Percentiles rank a stretch among this genome's conserved stretches.
phyloP scores from a whole-genome alignment of 64 coral and sea anemone genomes.

The Dendronephthya gigantea region DNA sequence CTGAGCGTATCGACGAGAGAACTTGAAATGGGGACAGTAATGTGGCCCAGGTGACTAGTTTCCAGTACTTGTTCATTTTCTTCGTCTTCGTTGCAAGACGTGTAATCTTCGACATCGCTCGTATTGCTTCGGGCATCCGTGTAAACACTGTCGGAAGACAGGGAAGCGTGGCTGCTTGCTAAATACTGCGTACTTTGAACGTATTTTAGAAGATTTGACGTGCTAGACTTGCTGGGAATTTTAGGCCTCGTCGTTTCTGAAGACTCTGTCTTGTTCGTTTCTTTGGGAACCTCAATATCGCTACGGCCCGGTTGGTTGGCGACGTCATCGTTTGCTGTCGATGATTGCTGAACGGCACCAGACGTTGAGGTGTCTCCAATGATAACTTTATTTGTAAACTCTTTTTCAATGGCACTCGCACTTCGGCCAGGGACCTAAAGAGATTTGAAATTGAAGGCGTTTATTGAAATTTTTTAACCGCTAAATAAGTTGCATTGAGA shows the following conservation, averaged over 20 bases:
- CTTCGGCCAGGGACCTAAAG: not conserved
- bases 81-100: not conserved
- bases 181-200: not conserved
- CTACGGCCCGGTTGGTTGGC: not conserved
- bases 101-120: not conserved
- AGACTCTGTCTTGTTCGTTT: not conserved
- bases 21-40: not conserved
- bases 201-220: not conserved
- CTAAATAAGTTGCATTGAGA: too few species aligned
- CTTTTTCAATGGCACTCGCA: not conserved
- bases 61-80: not conserved
- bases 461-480: too few species aligned
- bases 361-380: not conserved
- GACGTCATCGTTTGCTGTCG: not conserved
- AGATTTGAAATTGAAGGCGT: not conserved
- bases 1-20: not conserved
- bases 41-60: not conserved
- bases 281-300: not conserved
- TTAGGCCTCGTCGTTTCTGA: not conserved
- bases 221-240: not conserved
- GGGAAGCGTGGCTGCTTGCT: not conserved
- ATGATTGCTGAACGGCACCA: not conserved
- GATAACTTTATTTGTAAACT: not conserved
- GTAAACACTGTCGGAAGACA: not conserved
- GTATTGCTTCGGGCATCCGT: not conserved